Conservation (phyloP, 2,113 vertebrate species). For the Barnardius zonarius region DNA sequence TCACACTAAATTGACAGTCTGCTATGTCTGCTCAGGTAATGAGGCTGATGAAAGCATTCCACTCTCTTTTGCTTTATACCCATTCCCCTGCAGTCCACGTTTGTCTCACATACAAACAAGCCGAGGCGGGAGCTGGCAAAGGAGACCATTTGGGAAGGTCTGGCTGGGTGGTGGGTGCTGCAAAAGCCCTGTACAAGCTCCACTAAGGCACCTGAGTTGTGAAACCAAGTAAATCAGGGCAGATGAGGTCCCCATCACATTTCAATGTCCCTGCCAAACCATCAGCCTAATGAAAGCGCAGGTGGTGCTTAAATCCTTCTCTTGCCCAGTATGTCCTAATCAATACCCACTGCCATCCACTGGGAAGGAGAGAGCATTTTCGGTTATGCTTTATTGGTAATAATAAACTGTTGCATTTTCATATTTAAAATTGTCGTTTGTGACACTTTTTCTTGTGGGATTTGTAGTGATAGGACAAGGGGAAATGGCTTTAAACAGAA, state of each 20-base stretch:
- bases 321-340: neutral
- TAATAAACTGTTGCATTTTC: neutral
- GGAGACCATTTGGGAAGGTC: neutral
- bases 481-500: neutral
- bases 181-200: accelerated
- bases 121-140: neutral
- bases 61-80: neutral
- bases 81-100: neutral
- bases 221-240: neutral
- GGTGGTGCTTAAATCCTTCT: neutral
- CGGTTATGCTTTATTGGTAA: neutral
- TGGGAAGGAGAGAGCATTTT: neutral
- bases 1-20: neutral
- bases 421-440: neutral
- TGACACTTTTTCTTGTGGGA: neutral
- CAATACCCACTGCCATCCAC: neutral
- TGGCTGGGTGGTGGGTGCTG: neutral
- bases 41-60: neutral
- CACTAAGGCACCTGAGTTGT: neutral
- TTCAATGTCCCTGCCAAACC: neutral
- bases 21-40: neutral
- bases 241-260: neutral
- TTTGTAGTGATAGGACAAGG: neutral
- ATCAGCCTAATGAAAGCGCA: neutral
- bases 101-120: accelerated